Evolutionary conservation across 2,888 invertebrate species (phyloP), one percentile per base, ranked within the genome.

Genomic region (Nemotelus pantherinus): DNA sequence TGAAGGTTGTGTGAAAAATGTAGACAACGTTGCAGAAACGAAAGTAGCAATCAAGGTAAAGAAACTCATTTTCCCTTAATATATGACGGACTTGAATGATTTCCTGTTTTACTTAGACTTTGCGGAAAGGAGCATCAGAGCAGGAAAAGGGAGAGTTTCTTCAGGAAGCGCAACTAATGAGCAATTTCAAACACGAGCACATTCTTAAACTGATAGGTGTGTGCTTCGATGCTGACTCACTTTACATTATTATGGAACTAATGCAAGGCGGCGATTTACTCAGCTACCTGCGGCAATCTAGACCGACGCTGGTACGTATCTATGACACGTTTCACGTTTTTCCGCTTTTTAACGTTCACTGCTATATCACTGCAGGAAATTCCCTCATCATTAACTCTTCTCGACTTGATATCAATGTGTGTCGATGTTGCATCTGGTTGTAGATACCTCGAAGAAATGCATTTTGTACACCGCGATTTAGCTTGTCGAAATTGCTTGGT

Each of bases 211-310:
- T 99, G 48, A 90, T 99, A 6, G 99, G 99, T 0, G 96, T 99
- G 3, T 98, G 98, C 84, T 90, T 98, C 48, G 97, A 98, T 85
- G 94, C 94, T 81, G 97, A 98, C 84, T 95, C 97, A 5, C 94
- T 96, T 83, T 95, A 96, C 82, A 93, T 99, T 80, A 94, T 99
- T 67, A 93, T 99, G 91, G 99, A 99, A 86, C 90, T 99, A 39
- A 99, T 99, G 99, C 95, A 97, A 86, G 97, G 95, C 3, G 98
- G 99, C 0, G 99, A 99, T 88, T 88, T 99, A 77, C 89, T 98
- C 50, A 95, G 95, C 78, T 99, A 96, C 86, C 89, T 99, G 65
- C 89, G 98, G 76, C 91, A 92, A 3, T 95, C 95, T 81, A 89
- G 98, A 77, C 92, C 94, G 58, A 89, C 91, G n/a, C 86, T 91